Percentiles rank a stretch among this genome's conserved stretches.
Evolutionary conservation across 1,140 invertebrate genomes (phyloP).

Genomic region (Drosophila sp.): DNA sequence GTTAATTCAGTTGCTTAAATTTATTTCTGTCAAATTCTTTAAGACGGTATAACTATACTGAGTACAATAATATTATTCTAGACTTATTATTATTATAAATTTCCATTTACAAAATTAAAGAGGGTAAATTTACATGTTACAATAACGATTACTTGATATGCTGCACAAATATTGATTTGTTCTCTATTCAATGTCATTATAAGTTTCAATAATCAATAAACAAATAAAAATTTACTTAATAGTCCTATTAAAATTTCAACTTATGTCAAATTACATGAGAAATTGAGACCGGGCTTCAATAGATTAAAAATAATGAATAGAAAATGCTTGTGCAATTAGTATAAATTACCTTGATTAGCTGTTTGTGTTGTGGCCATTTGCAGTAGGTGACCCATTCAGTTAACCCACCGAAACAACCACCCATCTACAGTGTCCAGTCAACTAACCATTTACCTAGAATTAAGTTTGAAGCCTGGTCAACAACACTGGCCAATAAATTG

Average conservation of each 20-base stretch:
- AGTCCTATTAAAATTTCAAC: not conserved
- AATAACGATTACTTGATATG: too few species aligned
- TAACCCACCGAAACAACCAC: not conserved
- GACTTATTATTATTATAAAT: not conserved
- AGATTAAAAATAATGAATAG: constrained; percentile 38
- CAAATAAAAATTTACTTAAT: not conserved
- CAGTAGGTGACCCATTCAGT: not conserved
- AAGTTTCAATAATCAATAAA: not conserved
- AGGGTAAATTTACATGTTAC: not conserved
- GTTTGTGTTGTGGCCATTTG: constrained; percentile 29
- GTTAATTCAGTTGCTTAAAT: not conserved
- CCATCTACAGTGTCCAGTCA: not conserved
- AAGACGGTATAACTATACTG: not conserved
- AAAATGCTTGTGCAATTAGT: constrained; percentile 55
- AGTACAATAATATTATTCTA: not conserved
- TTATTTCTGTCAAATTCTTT: not conserved
- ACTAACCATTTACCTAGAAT: not conserved
- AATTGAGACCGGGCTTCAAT: not conserved
- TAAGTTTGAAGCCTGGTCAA: not conserved
- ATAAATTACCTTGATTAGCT: constrained; percentile 66
- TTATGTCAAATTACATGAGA: not conserved
- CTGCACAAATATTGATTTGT: too few species aligned
- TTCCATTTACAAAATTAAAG: too few species aligned
- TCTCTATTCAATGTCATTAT: not conserved
- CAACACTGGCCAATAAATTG: constrained; percentile 35